phyloP scores from a whole-genome alignment of 2,797 vertebrate species.

The Lithobates pipiens region DNA sequence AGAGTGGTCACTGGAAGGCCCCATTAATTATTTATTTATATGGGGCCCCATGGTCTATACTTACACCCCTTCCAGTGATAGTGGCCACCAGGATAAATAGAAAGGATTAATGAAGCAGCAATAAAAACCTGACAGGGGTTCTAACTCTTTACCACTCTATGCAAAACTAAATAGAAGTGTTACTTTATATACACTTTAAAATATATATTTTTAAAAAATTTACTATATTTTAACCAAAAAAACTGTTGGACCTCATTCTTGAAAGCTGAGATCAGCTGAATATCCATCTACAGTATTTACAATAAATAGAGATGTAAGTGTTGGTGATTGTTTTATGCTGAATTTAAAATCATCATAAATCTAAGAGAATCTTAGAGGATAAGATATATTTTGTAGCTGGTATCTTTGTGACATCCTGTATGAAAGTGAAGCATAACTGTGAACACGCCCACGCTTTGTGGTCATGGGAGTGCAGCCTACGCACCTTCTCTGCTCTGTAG shows the following conservation, averaged over 20 bases:
- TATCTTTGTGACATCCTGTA: slow-evolving; percentile 55
- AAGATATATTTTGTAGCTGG: slow-evolving; percentile 9
- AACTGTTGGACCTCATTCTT: background rate
- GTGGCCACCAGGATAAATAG: too few species aligned
- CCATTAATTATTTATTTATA: too few species aligned
- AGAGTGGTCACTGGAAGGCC: too few species aligned
- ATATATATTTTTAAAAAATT: background rate
- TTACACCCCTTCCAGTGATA: too few species aligned
- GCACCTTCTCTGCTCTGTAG: slow-evolving; percentile 26
- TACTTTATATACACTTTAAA: background rate
- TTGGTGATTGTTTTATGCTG: background rate
- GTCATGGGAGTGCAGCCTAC: slow-evolving; percentile 53
- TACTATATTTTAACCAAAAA: too few species aligned
- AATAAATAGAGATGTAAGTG: background rate
- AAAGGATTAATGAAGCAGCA: too few species aligned
- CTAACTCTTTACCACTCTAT: too few species aligned
- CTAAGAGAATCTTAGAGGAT: slow-evolving; percentile 15
- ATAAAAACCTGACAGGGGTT: too few species aligned
- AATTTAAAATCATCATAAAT: slow-evolving; percentile 11
- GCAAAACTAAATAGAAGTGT: background rate
- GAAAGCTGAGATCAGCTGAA: background rate
- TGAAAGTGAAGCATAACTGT: slow-evolving; percentile 52
- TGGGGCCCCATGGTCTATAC: too few species aligned
- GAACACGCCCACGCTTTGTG: slow-evolving; percentile 53
- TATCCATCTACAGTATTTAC: background rate